Percentiles rank a stretch among this genome's conserved stretches.
phyloP scores from a whole-genome alignment of 92 coral and sea anemone genomes.

The Porites cylindrica region DNA sequence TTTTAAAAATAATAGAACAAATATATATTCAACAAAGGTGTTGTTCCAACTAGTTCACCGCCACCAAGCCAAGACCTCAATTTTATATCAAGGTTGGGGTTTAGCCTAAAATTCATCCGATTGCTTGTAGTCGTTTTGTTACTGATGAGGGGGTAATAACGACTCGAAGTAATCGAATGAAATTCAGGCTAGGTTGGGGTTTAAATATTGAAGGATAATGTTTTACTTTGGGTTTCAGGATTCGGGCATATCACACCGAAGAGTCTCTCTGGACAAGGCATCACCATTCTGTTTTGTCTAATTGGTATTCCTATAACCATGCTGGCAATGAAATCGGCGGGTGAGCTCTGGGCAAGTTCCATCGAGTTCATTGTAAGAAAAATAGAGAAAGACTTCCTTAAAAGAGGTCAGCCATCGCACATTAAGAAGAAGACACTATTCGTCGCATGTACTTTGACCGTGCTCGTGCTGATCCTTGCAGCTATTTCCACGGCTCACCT shows the following conservation, averaged over 20 bases:
- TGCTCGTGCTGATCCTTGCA: neutral
- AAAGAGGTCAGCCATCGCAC: slow-evolving; percentile 9
- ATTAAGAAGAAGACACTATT: neutral
- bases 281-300: slow-evolving; percentile 51
- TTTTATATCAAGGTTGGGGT: too few species aligned
- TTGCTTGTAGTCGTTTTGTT: too few species aligned
- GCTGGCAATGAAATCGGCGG: slow-evolving; percentile 65
- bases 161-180: too few species aligned
- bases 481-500: neutral
- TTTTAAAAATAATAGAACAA: too few species aligned
- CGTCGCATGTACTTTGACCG: neutral
- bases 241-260: slow-evolving; percentile 70
- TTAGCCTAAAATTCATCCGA: too few species aligned
- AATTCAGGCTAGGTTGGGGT: too few species aligned
- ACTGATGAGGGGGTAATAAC: too few species aligned
- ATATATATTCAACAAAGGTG: too few species aligned
- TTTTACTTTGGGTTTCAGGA: slow-evolving; percentile 19
- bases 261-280: slow-evolving; percentile 52
- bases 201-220: too few species aligned
- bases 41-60: too few species aligned
- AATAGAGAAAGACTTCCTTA: slow-evolving; percentile 26
- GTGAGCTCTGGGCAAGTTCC: slow-evolving; percentile 52
- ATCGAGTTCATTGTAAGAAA: slow-evolving; percentile 16
- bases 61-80: too few species aligned
- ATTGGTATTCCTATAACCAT: slow-evolving; percentile 71